Base-by-base conservation (phyloP, 2,888 invertebrate species). In the Drosophila parthenogenetica region DNA sequence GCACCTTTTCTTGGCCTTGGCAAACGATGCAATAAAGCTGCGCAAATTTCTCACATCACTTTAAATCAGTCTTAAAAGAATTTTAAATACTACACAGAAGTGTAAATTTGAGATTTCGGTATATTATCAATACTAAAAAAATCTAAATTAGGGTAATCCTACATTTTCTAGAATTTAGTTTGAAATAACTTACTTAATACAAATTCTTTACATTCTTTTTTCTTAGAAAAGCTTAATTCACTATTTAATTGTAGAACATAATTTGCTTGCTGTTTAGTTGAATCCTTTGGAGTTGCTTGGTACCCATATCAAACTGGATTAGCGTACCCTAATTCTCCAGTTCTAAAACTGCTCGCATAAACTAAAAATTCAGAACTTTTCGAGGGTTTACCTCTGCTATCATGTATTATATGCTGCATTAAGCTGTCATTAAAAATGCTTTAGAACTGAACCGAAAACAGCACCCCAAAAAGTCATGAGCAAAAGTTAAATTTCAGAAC, bases 1-100 rank as follows among this genome's bases (percentile, higher is more conserved):
- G 58, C 37, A 48, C n/a, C 19, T 51, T 58, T n/a, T 37, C 58
- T 61, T 77, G 49, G 64, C 74, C 78, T 77, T 76, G 78, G 51
- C 37, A 25, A 25, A 51, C 10, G 37, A 22, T 54, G 50, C 45
- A 16, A 14, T 42, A 16, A 16, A 45, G 45, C 45, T 39, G 35
- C 14, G 40, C n/a, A 22, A 39, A 68, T 57, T 25, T 57, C 10
- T 25, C 61, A 66, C 58, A 73, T 25, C 10, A 48, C 60, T 32
- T 35, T 13, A 13, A 35, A 13, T 3, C 35, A 35, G 3, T 35
- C 13, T 13, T 13, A 29, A 13, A 13, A 35, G 3, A 13, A 35
- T 35, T 29, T 29, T 29, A 8, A 8, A 29, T 29, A 8, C 29
- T 29, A 8, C 29, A 8, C 8, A 8, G 29, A 29, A 19, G 3